Conservation (phyloP, 2,797 vertebrate species). For the Menidia menidia region DNA sequence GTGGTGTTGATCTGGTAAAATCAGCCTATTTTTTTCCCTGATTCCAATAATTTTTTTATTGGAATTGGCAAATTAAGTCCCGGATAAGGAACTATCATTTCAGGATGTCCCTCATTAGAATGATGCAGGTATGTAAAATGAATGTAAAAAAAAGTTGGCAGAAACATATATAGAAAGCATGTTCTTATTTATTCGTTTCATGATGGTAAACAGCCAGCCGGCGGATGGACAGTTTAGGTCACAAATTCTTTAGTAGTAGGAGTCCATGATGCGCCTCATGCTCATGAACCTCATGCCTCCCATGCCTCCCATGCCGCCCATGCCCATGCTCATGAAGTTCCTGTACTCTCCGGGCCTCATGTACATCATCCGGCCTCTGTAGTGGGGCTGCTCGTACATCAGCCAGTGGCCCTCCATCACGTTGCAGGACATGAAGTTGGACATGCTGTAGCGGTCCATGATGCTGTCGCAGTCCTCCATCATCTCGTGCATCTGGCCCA, state of each 20-base stretch:
- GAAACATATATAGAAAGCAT: background rate
- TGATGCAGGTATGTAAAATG: no score
- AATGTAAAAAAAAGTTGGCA: no score
- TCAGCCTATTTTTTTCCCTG: no score
- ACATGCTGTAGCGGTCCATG: conserved; percentile 51
- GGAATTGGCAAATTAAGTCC: no score
- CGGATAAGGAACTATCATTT: no score
- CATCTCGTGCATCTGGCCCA: conserved; percentile 55
- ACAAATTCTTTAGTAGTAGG: conserved; percentile 40
- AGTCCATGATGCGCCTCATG: conserved; percentile 54
- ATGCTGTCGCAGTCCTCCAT: conserved; percentile 53
- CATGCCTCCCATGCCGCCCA: no score
- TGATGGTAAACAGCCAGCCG: background rate
- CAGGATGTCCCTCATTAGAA: no score
- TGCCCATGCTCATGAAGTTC: conserved; percentile 53
- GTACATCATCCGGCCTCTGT: conserved; percentile 60
- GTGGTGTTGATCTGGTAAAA: no score
- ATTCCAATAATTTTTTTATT: no score
- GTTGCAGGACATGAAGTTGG: conserved; percentile 62
- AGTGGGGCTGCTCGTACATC: conserved; percentile 60
- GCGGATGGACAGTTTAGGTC: background rate
- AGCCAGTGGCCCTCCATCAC: conserved; percentile 63
- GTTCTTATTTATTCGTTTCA: background rate
- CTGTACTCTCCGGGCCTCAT: conserved; percentile 63
- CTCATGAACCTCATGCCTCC: conserved; percentile 51